Percentiles rank a stretch among this genome's conserved stretches.
These are phyloP conservation scores for Gymnocephalus cernua DNA, from an alignment of 2,113 vertebrate species.

Conservation along the genomic window DNA sequence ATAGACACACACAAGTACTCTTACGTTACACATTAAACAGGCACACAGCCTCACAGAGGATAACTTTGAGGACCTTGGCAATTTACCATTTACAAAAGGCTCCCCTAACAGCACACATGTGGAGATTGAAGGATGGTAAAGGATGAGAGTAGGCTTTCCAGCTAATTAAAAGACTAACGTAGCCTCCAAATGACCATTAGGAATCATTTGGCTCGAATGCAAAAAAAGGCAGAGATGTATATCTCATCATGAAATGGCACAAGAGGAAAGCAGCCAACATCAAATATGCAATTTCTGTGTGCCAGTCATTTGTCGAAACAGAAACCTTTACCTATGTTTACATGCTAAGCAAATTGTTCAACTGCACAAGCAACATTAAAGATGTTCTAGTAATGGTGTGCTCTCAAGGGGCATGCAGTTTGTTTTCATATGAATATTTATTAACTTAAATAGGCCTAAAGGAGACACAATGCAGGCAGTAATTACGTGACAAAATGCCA, in stretches of 20 bases:
- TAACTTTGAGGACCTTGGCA: slow-evolving; percentile 54
- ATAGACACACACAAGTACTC: neutral
- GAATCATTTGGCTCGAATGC: slow-evolving; percentile 53
- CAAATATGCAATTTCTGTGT: slow-evolving; percentile 31
- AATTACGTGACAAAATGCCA: slow-evolving; percentile 45
- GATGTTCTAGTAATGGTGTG: slow-evolving; percentile 4
- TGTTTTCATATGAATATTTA: slow-evolving; percentile 26
- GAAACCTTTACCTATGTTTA: slow-evolving; percentile 35
- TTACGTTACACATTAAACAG: slow-evolving; percentile 1
- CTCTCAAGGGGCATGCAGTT: neutral
- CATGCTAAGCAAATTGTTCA: slow-evolving; percentile 25
- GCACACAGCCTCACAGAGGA: neutral
- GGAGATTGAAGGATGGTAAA: slow-evolving; percentile 60
- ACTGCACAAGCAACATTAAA: slow-evolving; percentile 30
- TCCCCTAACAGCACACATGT: slow-evolving; percentile 39
- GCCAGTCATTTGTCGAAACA: slow-evolving; percentile 10
- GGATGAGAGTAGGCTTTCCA: slow-evolving; percentile 69
- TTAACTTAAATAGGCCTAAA: slow-evolving; percentile 24
- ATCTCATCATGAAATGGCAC: slow-evolving; percentile 43
- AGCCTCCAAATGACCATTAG: slow-evolving; percentile 74
- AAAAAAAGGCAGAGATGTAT: slow-evolving; percentile 63
- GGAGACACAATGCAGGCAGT: slow-evolving; percentile 16
- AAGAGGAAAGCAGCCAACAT: slow-evolving; percentile 47
- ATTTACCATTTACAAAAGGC: slow-evolving; percentile 63
- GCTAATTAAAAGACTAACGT: slow-evolving; percentile 75